A percentile compares a stretch with the other conserved stretches of the same genome.
These are phyloP conservation scores for Gisinianus flammeolus DNA, from an alignment of 2,888 invertebrate species.

Conservation along the genomic window DNA sequence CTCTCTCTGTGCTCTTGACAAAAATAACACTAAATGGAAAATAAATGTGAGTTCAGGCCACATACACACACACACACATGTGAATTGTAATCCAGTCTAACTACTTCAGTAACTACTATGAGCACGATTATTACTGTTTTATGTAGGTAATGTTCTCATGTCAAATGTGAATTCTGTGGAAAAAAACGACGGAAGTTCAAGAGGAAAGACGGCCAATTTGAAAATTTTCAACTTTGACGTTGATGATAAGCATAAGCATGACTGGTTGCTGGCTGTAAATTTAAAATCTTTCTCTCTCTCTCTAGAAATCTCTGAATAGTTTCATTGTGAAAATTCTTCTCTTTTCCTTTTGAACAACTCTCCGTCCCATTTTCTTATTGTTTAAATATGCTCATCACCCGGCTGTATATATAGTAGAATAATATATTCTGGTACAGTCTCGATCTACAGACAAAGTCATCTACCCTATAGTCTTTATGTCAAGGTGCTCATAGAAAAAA, in stretches of 20 bases:
- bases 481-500: slow-evolving; percentile 10
- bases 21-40: too few species aligned
- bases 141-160: too few species aligned
- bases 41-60: too few species aligned
- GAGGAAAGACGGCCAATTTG: slow-evolving; percentile 6
- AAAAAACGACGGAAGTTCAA: not conserved
- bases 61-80: too few species aligned
- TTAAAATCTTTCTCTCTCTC: not conserved
- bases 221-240: slow-evolving; percentile 14
- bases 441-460: not conserved
- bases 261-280: not conserved
- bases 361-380: slow-evolving; percentile 16
- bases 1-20: too few species aligned
- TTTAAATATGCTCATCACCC: not conserved
- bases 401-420: not conserved
- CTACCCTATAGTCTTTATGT: not conserved
- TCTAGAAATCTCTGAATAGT: not conserved
- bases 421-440: too few species aligned
- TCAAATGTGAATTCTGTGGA: too few species aligned
- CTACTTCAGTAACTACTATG: too few species aligned
- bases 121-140: too few species aligned
- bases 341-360: not conserved
- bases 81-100: too few species aligned
- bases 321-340: slow-evolving; percentile 4
- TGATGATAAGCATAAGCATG: not conserved